Evolutionary conservation across 2,797 vertebrate genomes (phyloP), one percentile per base, ranked within the genome.

Genomic region (Gymnothorax reevesii): DNA sequence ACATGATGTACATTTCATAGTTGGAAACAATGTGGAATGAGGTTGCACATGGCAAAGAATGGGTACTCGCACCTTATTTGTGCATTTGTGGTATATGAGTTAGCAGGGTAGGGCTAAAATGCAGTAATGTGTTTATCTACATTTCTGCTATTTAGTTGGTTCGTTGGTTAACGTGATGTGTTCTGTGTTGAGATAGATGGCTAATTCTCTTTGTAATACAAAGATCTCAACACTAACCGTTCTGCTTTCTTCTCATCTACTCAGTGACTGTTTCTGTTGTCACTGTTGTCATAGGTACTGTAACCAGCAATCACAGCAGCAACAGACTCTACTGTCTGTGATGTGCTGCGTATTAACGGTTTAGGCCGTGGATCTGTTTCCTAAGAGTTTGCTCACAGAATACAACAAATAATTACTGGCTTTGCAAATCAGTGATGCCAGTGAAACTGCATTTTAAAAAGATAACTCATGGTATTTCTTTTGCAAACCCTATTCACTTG

Each of bases 151-250:
- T 69, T 25, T 69, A 69, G 9, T 22, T 69, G 64, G n/a, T 69
- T 69, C n/a, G 22, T 69, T 69, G 64, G 64, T n/a, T n/a, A 69
- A n/a, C 22, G n/a, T 69, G 64, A 69, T n/a, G 64, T 69, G 64
- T 69, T 69, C 64, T 69, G 64, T 69, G 25, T n/a, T 69, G 60
- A 62, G 12, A 20, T 62, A 20, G 60, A 13, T 62, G 4, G 60
- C 60, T 17, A 62, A 62, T 62, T 62, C 60, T 62, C 6, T n/a
- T 7, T 22, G 64, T 25, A n/a, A n/a, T 25, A 22, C n/a, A 22
- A 69, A 7, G 22, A 69, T 64, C 17, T 69, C 22, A 1, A 7
- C 64, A n/a, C 7, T 8, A 25, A 69, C 22, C 25, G 22, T n/a
- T 69, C n/a, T n/a, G n/a, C 64, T 69, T 69, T n/a, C 64, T n/a